Evolutionary conservation across 2,888 invertebrate genomes (phyloP).

Genomic region (Griposia aprilina): DNA sequence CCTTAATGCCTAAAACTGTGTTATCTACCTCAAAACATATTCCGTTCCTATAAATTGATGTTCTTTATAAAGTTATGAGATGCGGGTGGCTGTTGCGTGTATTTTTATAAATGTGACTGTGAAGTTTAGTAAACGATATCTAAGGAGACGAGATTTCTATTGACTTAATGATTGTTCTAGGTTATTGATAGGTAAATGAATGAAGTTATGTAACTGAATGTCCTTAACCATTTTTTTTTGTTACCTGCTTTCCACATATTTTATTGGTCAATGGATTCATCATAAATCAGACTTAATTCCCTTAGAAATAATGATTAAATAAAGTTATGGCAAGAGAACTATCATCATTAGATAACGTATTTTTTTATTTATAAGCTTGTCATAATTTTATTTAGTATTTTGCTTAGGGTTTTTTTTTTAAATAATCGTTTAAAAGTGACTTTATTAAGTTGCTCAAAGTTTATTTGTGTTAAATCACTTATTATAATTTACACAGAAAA

Average conservation of each 20-base stretch:
- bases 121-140: conserved; percentile 42
- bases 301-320: conserved; percentile 11
- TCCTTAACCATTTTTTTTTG: conserved; percentile 39
- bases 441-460: neutral
- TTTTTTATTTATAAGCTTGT: conserved; percentile 30
- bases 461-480: conserved; percentile 23
- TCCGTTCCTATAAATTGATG: conserved; percentile 54
- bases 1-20: conserved; percentile 49
- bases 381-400: conserved; percentile 24
- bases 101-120: conserved; percentile 62
- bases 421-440: neutral
- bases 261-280: neutral
- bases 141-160: conserved; percentile 56
- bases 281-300: neutral
- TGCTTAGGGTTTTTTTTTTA: neutral
- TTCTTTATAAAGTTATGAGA: conserved; percentile 43
- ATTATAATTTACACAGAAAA: conserved; percentile 45
- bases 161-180: conserved; percentile 60
- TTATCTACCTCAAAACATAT: conserved; percentile 67
- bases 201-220: conserved; percentile 21
- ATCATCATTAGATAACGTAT: conserved; percentile 11
- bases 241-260: conserved; percentile 17
- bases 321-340: conserved; percentile 14
- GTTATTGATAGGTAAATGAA: conserved; percentile 45
- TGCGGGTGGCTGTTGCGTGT: conserved; percentile 35